These are phyloP conservation scores for Yponomeuta sedellus DNA, from an alignment of 2,888 invertebrate genomes.

Conservation along the genomic window DNA sequence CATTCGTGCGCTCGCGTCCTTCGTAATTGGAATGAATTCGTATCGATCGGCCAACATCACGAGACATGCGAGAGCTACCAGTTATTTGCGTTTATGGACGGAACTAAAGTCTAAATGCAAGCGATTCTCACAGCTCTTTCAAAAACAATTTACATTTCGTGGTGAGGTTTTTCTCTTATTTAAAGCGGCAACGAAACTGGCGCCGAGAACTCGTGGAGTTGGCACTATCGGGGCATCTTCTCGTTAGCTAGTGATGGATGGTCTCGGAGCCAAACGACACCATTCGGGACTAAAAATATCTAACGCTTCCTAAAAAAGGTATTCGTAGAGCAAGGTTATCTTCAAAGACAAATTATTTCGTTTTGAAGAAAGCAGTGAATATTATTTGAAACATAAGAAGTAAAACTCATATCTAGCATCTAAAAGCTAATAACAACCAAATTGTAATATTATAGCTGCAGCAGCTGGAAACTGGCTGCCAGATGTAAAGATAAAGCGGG, in stretches of 20 bases:
- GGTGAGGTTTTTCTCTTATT: constrained; percentile 25
- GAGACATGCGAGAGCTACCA: constrained; percentile 30
- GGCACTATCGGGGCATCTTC: constrained; percentile 48
- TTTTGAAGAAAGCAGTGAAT: background rate
- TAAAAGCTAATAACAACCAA: background rate
- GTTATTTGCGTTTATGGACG: constrained; percentile 15
- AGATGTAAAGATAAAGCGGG: constrained; percentile 34
- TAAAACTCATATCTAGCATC: constrained; percentile 5
- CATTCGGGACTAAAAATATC: constrained; percentile 33
- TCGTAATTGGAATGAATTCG: constrained; percentile 57
- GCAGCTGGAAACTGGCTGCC: constrained; percentile 50
- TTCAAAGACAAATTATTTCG: background rate
- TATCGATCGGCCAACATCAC: constrained; percentile 43
- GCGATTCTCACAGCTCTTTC: background rate
- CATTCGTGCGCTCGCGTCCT: constrained; percentile 50
- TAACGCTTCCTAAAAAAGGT: constrained; percentile 23
- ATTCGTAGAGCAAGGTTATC: background rate
- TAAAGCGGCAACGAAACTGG: constrained; percentile 31
- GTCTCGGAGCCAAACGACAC: constrained; percentile 21
- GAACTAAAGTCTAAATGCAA: background rate
- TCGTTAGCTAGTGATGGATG: constrained; percentile 47
- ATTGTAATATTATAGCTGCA: constrained; percentile 17
- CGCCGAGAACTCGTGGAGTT: constrained; percentile 36
- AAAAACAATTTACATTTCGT: background rate
- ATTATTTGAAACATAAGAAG: background rate